These are phyloP conservation scores for Sinocyclocheilus grahami DNA, from an alignment of 2,113 vertebrate genomes.

Conservation along the genomic window DNA sequence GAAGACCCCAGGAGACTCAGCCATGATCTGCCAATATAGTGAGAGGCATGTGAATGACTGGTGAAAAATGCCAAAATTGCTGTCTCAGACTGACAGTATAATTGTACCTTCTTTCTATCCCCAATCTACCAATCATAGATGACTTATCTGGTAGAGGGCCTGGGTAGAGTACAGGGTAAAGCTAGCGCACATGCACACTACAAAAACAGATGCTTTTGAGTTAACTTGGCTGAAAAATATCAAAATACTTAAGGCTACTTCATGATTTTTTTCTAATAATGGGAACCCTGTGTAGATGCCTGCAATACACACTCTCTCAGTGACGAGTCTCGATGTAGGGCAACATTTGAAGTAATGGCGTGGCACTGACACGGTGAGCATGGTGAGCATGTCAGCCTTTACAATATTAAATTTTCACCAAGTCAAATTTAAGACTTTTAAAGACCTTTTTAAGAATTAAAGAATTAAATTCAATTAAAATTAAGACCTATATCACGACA, in stretches of 20 bases:
- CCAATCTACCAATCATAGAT: background rate
- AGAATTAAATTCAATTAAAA: too few species aligned
- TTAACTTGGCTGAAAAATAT: background rate
- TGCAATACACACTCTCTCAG: background rate
- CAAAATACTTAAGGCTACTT: background rate
- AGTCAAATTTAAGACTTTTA: too few species aligned
- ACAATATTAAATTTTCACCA: background rate
- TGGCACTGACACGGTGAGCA: background rate
- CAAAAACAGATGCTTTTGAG: background rate
- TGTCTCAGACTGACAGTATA: background rate
- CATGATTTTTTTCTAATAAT: too few species aligned
- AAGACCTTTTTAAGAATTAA: too few species aligned
- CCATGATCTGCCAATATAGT: slow-evolving; percentile 40
- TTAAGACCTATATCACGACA: too few species aligned
- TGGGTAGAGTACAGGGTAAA: background rate
- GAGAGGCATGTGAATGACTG: background rate
- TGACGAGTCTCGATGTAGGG: background rate
- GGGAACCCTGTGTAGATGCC: background rate
- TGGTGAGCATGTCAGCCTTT: background rate
- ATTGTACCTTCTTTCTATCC: background rate
- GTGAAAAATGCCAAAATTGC: background rate
- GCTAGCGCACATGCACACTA: background rate
- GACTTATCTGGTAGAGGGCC: background rate
- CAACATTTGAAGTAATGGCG: background rate
- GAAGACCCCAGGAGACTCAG: slow-evolving; percentile 51